Conservation (phyloP, 1,140 invertebrate genomes). For the Charaxes varanes region DNA sequence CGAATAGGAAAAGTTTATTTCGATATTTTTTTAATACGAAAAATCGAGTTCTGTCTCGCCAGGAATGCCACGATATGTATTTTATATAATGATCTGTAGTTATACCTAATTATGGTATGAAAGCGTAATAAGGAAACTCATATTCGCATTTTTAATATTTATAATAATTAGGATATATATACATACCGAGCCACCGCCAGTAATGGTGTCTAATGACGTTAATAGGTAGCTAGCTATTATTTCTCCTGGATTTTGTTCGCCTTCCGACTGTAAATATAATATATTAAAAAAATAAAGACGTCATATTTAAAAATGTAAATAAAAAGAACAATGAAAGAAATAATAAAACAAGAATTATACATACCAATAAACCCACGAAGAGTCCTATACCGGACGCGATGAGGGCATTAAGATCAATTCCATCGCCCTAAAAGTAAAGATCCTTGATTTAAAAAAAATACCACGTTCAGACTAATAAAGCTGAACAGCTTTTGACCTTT, state of each 20-base stretch:
- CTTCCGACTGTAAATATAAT: conserved; percentile 45
- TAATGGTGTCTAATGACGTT: conserved; percentile 55
- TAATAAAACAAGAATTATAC: conserved; percentile 7
- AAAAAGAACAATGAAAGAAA: neutral
- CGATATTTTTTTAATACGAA: no score
- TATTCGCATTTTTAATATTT: no score
- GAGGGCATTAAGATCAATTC: conserved; percentile 52
- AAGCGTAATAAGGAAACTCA: no score
- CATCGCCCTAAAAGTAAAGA: conserved; percentile 61
- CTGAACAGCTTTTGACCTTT: no score
- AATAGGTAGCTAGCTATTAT: conserved; percentile 55
- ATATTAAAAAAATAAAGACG: conserved; percentile 1
- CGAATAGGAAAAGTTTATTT: no score
- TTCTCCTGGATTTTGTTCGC: conserved; percentile 52
- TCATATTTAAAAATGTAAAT: conserved; percentile 1
- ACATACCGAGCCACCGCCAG: conserved; percentile 56
- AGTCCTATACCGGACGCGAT: conserved; percentile 60
- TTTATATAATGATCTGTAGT: no score
- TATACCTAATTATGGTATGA: no score
- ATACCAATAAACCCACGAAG: conserved; percentile 58
- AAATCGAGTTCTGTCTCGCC: no score
- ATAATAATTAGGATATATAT: no score
- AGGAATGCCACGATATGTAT: no score
- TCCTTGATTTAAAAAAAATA: neutral
- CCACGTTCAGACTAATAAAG: neutral